Evolutionary conservation across 1,140 invertebrate species (phyloP), one percentile per base, ranked within the genome.

Genomic region (Drosophila bipectinata): DNA sequence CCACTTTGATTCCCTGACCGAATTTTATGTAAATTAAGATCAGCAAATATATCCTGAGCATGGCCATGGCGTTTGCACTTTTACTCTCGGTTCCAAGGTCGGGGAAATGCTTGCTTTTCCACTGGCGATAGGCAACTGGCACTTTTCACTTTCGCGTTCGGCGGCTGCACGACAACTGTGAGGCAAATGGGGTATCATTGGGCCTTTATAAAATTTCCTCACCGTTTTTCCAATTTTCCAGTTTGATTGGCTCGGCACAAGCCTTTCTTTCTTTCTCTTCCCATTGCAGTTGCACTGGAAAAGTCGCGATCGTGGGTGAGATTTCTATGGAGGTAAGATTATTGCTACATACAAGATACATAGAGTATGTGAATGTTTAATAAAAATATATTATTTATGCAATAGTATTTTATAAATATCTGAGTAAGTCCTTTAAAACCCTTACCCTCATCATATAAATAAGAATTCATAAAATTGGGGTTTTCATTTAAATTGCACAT

Each of bases 211-310:
- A 88, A 89, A 88, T 89, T 84, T 77, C 45, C 76, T 69, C 75
- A 58, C 41, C 59, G 76, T 79, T 88, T 88, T 88, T 88, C 61
- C 84, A 83, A 79, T 88, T 88, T 88, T 83, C 83, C 83, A 88
- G 83, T 88, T 85, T 87, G 83, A 87, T 85, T 81, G 76, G 32
- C 34, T 34, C 59, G 48, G 26, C 61, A 53, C 59, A 30, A 52
- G 72, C 68, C 61, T 77, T 85, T 82, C 77, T 83, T 80, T 57
- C 67, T 37, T 39, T 69, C 64, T 45, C 51, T 53, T 34, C 51
- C 51, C 51, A 53, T 14, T 24, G 51, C 14, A 6, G 6, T 12
- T 18, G 15, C 51, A n/a, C 9, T 34, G 15, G 28, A 18, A 47
- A 47, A 47, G 18, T 18, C 15, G 18, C 18, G 9, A 9, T 47